phyloP scores from a whole-genome alignment of 1,140 invertebrate species.

The Brachionus calyciflorus region DNA sequence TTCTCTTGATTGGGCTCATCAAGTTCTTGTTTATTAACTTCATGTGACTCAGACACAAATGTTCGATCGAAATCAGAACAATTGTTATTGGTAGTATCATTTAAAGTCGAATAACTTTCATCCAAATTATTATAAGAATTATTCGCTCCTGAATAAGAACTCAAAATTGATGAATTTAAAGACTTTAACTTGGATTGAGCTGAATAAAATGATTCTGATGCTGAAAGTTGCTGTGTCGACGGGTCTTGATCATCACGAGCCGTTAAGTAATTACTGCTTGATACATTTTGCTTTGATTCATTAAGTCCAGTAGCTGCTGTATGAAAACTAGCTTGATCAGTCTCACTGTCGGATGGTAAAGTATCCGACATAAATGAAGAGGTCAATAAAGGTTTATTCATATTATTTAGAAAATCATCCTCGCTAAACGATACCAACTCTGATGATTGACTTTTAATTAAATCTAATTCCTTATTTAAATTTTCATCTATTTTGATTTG shows the following conservation, averaged over 20 bases:
- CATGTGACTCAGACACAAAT: background rate
- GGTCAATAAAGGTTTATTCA: constrained; percentile 14
- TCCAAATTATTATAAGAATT: constrained; percentile 2
- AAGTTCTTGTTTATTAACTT: background rate
- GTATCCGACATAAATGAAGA: constrained; percentile 2
- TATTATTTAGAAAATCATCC: background rate
- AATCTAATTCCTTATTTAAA: background rate
- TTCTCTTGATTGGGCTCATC: too few species aligned
- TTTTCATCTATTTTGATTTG: background rate
- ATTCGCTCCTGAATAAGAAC: background rate
- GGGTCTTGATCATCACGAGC: constrained; percentile 7
- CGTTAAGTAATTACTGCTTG: constrained; percentile 6
- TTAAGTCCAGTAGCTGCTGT: background rate
- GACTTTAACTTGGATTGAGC: constrained; percentile 3
- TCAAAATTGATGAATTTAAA: background rate
- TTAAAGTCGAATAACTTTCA: constrained; percentile 16
- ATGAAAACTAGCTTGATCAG: background rate
- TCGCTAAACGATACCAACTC: background rate
- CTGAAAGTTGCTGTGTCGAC: background rate
- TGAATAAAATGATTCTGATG: constrained; percentile 39
- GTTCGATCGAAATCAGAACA: background rate
- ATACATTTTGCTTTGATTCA: background rate
- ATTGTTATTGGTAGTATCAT: constrained; percentile 8
- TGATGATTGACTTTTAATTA: background rate
- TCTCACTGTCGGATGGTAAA: background rate